Evolutionary conservation across 2,888 invertebrate genomes (phyloP).

Genomic region (Isoperla grammatica): DNA sequence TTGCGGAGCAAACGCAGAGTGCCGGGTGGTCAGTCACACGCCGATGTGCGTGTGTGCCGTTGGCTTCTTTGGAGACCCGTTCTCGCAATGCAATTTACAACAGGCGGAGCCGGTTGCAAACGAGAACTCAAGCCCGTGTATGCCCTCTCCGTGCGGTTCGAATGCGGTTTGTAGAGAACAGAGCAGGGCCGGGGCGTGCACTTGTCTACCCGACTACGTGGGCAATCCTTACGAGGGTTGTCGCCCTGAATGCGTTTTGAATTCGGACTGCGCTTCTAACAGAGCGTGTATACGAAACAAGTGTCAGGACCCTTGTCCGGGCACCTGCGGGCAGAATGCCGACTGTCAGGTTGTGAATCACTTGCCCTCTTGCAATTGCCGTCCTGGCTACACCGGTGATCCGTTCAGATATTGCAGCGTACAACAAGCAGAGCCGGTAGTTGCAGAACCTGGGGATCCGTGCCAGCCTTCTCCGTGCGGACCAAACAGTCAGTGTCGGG

Average conservation of each 20-base stretch:
- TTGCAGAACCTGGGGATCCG: slow-evolving; percentile 20
- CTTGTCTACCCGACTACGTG: slow-evolving; percentile 35
- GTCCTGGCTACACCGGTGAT: slow-evolving; percentile 65
- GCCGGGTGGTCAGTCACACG: slow-evolving; percentile 68
- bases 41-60: slow-evolving; percentile 62
- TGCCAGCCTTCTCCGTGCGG: slow-evolving; percentile 71
- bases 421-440: slow-evolving; percentile 34
- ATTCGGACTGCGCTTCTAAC: slow-evolving; percentile 46
- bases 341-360: slow-evolving; percentile 70
- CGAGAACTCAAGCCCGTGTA: slow-evolving; percentile 51
- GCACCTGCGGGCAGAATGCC: slow-evolving; percentile 69
- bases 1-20: slow-evolving; percentile 68
- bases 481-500: slow-evolving; percentile 72
- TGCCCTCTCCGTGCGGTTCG: slow-evolving; percentile 46
- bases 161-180: slow-evolving; percentile 49
- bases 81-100: slow-evolving; percentile 52
- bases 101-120: slow-evolving; percentile 29
- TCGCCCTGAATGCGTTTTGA: slow-evolving; percentile 36
- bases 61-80: slow-evolving; percentile 72
- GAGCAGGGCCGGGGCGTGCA: slow-evolving; percentile 35
- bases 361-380: slow-evolving; percentile 67
- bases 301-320: slow-evolving; percentile 71
- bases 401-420: slow-evolving; percentile 61
- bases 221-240: slow-evolving; percentile 39
- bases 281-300: slow-evolving; percentile 71